Evolutionary conservation across 2,888 invertebrate species (phyloP).

Genomic region (Conus canariensis): DNA sequence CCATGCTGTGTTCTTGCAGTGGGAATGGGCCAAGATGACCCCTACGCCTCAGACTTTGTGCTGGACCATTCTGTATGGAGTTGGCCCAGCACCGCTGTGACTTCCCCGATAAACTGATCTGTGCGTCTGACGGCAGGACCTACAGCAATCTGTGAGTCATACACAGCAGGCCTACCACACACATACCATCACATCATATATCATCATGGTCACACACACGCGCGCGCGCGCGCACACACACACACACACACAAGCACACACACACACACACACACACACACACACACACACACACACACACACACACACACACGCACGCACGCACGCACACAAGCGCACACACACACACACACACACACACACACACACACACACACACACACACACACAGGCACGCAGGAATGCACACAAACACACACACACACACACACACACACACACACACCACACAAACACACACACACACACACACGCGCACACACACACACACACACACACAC

Average conservation of each 20-base stretch:
- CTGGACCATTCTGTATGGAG: neutral
- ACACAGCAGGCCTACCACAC: neutral
- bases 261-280: neutral
- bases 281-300: neutral
- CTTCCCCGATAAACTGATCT: neutral
- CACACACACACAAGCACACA: neutral
- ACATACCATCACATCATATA: neutral
- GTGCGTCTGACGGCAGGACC: constrained; percentile 21
- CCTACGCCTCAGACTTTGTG: constrained; percentile 18
- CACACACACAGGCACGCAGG: constrained; percentile 15
- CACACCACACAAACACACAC: neutral
- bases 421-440: neutral
- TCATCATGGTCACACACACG: neutral
- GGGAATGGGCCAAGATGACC: neutral
- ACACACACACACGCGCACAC: neutral
- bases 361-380: neutral
- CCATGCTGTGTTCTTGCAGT: neutral
- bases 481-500: neutral
- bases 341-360: constrained; percentile 14
- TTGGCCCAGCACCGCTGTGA: neutral
- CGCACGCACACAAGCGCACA: constrained; percentile 4
- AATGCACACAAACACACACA: neutral
- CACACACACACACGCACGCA: neutral
- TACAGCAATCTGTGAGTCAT: constrained; percentile 12
- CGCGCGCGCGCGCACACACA: neutral